Base-by-base conservation (phyloP, 2,888 invertebrate species). In the Diarsia mendica region DNA sequence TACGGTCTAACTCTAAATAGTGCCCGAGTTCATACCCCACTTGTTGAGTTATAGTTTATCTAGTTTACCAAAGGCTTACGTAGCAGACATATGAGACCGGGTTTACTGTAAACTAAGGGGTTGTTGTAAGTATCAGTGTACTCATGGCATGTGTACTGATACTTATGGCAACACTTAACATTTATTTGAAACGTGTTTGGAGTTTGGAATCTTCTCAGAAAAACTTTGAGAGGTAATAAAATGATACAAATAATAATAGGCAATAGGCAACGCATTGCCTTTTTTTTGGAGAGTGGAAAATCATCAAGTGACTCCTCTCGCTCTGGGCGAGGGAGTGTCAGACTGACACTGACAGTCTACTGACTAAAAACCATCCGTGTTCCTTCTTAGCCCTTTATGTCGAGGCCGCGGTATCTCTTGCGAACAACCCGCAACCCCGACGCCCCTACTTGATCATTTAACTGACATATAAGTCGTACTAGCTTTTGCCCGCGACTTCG, bases 1-100 rank as follows among this genome's bases (percentile, higher is more conserved):
- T 58, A 72, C 79, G 79, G 55, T 75, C 69, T 23, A 72, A 75
- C 67, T 67, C 46, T 48, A 11, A 61, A 83, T 67, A 65, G 75
- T 79, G 69, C 67, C n/a, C 39, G 72, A 79, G 67, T 79, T 70
- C 74, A 69, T 63, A 61, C 63, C 72, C 63, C 72, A 79, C 75
- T 75, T 82, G 83, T 79, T 83, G 78, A 78, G 53, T 82, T 72
- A 82, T 71, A 46, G 72, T 70, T 67, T 69, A 63, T 67, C 33
- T 69, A 78, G 75, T 75, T 79, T 72, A 55, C 68, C 8, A 28
- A 67, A 15, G 75, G 75, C 63, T 75, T 82, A 82, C 49, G 55
- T 74, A 53, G 60, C 60, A 68, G 77, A 72, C 51, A 63, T 65
- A 72, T 65, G 70, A 65, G 39, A 63, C 20, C 33, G 49, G 53